Base-by-base conservation (phyloP, 1,140 invertebrate genomes). In the Nebria ingens region DNA sequence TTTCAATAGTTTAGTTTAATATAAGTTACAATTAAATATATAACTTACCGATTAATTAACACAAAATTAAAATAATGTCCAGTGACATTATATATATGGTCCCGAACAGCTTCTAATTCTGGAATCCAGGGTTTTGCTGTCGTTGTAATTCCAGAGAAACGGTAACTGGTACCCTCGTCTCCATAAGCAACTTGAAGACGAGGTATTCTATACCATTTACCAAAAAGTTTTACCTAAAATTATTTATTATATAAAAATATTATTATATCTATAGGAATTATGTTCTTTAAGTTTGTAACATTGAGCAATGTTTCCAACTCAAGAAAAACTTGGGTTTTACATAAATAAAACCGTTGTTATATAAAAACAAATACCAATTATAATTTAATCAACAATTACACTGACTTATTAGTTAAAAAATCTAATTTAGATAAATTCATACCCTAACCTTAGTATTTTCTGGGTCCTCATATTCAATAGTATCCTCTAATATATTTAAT, bases 141-240 rank as follows among this genome's bases (percentile, higher is more conserved):
- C 11, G 85, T 70, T 1, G 75, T 78, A 3, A 71, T 73, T 20
- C 80, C 80, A 15, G 83, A 86, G 66, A 82, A 87, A 19, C 71
- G 80, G 59, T 87, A 87, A 0, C 71, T 73, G 21, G 85, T 70
- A 2, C 80, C 81, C 34, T 70, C 62, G 61, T 86, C 82, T 6
- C 84, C 84, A 65, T 79, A 81, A 2, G 83, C 80, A 2, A 78
- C 80, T 74, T 85, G 83, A 64, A 84, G 80, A 17, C 84, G 69
- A 15, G 85, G 84, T 55, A 87, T 77, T 40, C 76, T 68, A 62
- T 83, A 77, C 70, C 79, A 78, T 69, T 84, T 84, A 2, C 83
- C 84, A 66, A 81, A 86, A 13, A 87, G 76, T 59, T 77, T 76
- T 13, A 79, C 64, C 67, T 68, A 49, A n/a, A n/a, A n/a, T n/a